Evolutionary conservation across 2,888 invertebrate genomes (phyloP).

Genomic region (Apoda limacodes): DNA sequence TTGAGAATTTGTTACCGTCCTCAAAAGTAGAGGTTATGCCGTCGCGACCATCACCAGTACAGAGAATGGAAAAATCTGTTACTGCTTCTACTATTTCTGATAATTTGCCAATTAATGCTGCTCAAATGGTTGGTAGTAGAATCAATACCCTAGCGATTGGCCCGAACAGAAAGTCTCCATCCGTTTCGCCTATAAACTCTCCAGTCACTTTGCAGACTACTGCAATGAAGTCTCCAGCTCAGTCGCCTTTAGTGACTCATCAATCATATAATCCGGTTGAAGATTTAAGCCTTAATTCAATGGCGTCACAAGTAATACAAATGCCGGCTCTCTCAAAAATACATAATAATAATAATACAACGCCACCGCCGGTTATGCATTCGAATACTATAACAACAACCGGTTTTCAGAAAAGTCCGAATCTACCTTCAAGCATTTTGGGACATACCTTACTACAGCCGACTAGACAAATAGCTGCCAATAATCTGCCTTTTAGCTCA

Average conservation of each 20-base stretch:
- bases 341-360: conserved; percentile 38
- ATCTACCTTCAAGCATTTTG: conserved; percentile 55
- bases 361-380: conserved; percentile 45
- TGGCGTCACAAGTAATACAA: conserved; percentile 57
- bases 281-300: conserved; percentile 33
- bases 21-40: conserved; percentile 59
- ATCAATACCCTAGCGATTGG: conserved; percentile 48
- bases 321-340: conserved; percentile 64
- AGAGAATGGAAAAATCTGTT: conserved; percentile 45
- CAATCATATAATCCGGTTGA: conserved; percentile 38
- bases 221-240: conserved; percentile 55
- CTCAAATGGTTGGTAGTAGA: conserved; percentile 48
- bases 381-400: conserved; percentile 48
- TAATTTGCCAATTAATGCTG: conserved; percentile 44
- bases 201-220: conserved; percentile 42
- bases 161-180: conserved; percentile 58
- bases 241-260: conserved; percentile 46
- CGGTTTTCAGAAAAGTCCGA: conserved; percentile 47
- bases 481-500: conserved; percentile 44
- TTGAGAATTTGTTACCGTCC: conserved; percentile 60
- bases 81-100: conserved; percentile 34
- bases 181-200: conserved; percentile 53
- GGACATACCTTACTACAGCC: conserved; percentile 61
- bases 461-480: conserved; percentile 46
- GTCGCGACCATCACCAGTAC: conserved; percentile 48